Evolutionary conservation across 2,797 vertebrate species (phyloP).

Genomic region (Chrysocyon brachyurus): DNA sequence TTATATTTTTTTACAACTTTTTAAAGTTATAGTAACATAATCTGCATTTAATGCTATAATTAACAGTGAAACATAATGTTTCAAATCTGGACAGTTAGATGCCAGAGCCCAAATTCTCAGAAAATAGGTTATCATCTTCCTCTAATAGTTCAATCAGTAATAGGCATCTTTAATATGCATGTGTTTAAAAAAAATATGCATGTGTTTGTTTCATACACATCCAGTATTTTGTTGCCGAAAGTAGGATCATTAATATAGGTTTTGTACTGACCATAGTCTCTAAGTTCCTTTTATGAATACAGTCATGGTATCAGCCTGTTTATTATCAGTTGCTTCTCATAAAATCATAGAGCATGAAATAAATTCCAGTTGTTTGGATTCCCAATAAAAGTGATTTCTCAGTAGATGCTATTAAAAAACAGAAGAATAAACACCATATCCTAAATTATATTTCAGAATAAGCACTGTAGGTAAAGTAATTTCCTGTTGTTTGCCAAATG

Average conservation of each 20-base stretch:
- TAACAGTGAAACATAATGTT: background rate
- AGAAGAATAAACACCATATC: conserved; percentile 42
- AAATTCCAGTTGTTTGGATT: conserved; percentile 58
- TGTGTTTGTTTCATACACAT: background rate
- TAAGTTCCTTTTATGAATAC: background rate
- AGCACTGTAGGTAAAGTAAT: conserved; percentile 37
- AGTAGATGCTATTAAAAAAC: conserved; percentile 57
- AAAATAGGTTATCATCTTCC: background rate
- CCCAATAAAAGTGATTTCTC: conserved; percentile 51
- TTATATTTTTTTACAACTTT: background rate
- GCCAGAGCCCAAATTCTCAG: background rate
- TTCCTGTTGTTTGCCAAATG: conserved; percentile 63
- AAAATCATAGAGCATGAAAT: conserved; percentile 64
- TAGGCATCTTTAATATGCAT: background rate
- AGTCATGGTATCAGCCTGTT: background rate
- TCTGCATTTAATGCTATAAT: background rate
- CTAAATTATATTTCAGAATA: conserved; percentile 67
- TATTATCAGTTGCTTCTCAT: conserved; percentile 55
- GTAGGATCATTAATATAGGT: background rate
- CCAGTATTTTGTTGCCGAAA: background rate
- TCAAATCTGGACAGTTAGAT: background rate
- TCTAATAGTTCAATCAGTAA: background rate
- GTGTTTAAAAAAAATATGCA: background rate
- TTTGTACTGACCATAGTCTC: background rate
- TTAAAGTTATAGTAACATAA: background rate